Evolutionary conservation across 35 echinoderm and acorn worm species (phyloP).

Genomic region (Ophiothrix spiculata): DNA sequence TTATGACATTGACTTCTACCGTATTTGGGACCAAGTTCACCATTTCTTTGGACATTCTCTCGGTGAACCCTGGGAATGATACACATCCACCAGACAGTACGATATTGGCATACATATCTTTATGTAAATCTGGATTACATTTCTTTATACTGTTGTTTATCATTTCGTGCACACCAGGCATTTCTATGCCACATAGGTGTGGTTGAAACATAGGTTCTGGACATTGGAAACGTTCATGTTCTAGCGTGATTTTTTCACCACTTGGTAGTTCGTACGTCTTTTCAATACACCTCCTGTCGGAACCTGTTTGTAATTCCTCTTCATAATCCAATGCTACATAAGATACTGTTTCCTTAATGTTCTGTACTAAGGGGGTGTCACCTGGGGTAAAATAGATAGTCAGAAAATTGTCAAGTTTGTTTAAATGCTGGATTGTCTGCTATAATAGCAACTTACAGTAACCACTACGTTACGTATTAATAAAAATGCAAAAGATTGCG

Average conservation of each 20-base stretch:
- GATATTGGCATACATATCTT: slow-evolving; percentile 26
- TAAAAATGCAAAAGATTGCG: no score
- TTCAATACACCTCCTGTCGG: slow-evolving; percentile 69
- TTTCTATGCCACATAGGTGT: slow-evolving; percentile 59
- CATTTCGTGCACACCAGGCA: slow-evolving; percentile 21
- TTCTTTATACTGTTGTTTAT: slow-evolving; percentile 38
- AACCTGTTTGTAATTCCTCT: slow-evolving; percentile 75
- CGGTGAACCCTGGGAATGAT: slow-evolving; percentile 67
- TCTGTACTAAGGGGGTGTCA: no score
- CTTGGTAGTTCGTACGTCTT: slow-evolving; percentile 87
- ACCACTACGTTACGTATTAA: no score
- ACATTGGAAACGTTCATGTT: slow-evolving; percentile 73
- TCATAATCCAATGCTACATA: slow-evolving; percentile 87
- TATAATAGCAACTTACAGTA: no score
- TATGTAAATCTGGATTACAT: slow-evolving; percentile 19
- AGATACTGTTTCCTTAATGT: slow-evolving; percentile 85
- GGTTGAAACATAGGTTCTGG: slow-evolving; percentile 80
- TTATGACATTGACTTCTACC: neutral
- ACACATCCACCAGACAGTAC: slow-evolving; percentile 24
- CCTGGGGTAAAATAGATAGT: no score
- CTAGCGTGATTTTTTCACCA: slow-evolving; percentile 76
- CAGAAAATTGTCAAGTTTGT: no score
- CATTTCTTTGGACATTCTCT: slow-evolving; percentile 70
- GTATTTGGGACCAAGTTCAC: slow-evolving; percentile 3
- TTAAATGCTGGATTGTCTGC: no score